A percentile compares a stretch with the other conserved stretches of the same genome.
Evolutionary conservation across 2,113 vertebrate species (phyloP).

Genomic region (Diadophis punctatus): DNA sequence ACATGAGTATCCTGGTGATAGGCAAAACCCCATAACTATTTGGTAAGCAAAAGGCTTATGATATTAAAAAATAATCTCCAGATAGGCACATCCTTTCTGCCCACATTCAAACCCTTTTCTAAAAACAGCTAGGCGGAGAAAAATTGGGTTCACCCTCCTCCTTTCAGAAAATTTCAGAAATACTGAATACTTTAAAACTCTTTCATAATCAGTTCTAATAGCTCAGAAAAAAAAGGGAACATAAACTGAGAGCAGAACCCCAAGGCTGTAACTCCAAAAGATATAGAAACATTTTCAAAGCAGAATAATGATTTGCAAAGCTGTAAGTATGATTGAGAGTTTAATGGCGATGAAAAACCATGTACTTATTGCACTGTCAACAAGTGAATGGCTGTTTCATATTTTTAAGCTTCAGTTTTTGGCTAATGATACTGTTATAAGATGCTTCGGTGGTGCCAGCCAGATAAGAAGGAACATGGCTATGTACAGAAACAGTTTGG

Average conservation of each 20-base stretch:
- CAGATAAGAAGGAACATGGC: slow-evolving; percentile 63
- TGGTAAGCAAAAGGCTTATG: background rate
- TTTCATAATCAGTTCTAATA: slow-evolving; percentile 5
- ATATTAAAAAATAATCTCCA: background rate
- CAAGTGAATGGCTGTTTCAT: slow-evolving; percentile 52
- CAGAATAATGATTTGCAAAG: slow-evolving; percentile 35
- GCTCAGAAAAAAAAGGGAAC: background rate
- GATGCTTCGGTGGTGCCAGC: slow-evolving; percentile 64
- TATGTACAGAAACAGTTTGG: slow-evolving; percentile 77
- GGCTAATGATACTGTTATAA: slow-evolving; percentile 63
- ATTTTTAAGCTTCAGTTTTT: slow-evolving; percentile 56
- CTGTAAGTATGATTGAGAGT: slow-evolving; percentile 36
- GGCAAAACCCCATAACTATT: background rate
- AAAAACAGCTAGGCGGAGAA: background rate
- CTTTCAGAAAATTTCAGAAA: background rate
- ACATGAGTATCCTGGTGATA: background rate
- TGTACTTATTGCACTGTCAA: slow-evolving; percentile 57
- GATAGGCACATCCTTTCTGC: background rate
- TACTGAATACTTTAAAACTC: background rate
- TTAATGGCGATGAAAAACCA: slow-evolving; percentile 53
- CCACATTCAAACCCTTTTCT: background rate
- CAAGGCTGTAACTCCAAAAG: slow-evolving; percentile 39
- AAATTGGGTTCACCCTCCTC: background rate
- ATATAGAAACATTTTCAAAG: slow-evolving; percentile 8
- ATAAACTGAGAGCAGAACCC: slow-evolving; percentile 24